phyloP scores from a whole-genome alignment of 2,888 invertebrate genomes.

The Mechanitis messenoides region DNA sequence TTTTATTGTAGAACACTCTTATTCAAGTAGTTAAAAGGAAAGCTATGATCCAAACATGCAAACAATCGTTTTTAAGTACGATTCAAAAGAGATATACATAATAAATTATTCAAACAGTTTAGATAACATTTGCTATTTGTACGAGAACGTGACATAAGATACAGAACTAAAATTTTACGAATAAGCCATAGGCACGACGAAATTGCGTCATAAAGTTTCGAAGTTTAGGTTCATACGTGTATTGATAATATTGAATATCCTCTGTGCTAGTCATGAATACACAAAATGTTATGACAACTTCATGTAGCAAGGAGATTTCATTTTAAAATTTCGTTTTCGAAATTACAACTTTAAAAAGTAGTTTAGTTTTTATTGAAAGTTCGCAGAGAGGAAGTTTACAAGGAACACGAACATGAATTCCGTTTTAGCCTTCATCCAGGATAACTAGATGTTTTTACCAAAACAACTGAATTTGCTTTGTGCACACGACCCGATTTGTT shows the following conservation, averaged over 20 bases:
- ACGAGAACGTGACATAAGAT: constrained; percentile 4
- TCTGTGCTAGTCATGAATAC: constrained; percentile 4
- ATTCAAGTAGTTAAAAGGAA: neutral
- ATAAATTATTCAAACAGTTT: neutral
- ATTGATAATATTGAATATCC: constrained; percentile 6
- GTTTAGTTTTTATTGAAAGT: constrained; percentile 20
- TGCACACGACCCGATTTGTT: constrained; percentile 18
- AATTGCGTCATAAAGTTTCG: neutral
- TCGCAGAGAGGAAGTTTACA: constrained; percentile 11
- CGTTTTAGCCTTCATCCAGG: constrained; percentile 23
- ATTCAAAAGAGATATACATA: neutral
- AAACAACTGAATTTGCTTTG: constrained; percentile 25
- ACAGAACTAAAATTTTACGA: neutral
- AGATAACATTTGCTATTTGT: neutral
- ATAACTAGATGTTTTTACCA: constrained; percentile 23
- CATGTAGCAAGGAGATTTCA: neutral
- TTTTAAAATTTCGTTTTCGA: constrained; percentile 15
- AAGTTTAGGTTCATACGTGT: constrained; percentile 4
- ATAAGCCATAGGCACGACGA: constrained; percentile 2
- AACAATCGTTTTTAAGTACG: neutral
- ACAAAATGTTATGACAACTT: constrained; percentile 4
- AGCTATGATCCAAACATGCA: neutral
- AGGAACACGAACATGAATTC: constrained; percentile 22
- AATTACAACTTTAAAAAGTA: constrained; percentile 19
- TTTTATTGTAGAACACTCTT: neutral